Percentiles rank a stretch among this genome's conserved stretches.
These are phyloP conservation scores for Monomorium pharaonis DNA, from an alignment of 1,140 invertebrate genomes.

Conservation along the genomic window DNA sequence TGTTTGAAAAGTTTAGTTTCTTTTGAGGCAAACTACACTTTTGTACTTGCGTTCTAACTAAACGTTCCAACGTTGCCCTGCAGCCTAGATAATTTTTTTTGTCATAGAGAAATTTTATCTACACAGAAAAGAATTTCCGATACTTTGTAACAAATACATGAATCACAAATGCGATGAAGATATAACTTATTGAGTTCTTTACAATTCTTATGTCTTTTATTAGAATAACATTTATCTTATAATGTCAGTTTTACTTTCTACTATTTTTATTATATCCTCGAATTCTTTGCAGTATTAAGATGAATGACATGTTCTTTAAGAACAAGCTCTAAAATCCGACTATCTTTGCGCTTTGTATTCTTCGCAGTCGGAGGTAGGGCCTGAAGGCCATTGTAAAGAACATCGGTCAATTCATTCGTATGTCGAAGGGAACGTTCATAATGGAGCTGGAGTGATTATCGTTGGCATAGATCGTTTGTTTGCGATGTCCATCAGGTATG, in stretches of 20 bases:
- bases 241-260: no score
- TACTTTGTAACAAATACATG: background rate
- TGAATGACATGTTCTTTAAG: background rate
- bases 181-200: background rate
- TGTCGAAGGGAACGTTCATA: conserved; percentile 13
- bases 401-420: background rate
- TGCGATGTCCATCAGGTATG: conserved; percentile 11
- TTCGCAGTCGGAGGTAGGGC: conserved; percentile 1
- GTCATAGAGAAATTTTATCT: background rate
- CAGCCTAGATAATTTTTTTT: conserved; percentile 24
- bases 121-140: background rate
- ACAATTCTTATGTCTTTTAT: background rate
- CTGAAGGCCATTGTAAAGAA: conserved; percentile 1
- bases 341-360: conserved; percentile 2
- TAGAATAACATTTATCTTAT: no score
- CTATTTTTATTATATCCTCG: background rate
- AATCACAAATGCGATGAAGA: background rate
- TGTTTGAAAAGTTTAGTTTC: no score
- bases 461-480: conserved; percentile 27
- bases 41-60: background rate
- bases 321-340: background rate
- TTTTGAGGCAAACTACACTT: background rate
- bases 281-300: background rate
- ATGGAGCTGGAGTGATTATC: conserved; percentile 25
- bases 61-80: conserved; percentile 17